Evolutionary conservation across 2,797 vertebrate species (phyloP).

Genomic region (Brachyrhaphis roseni): DNA sequence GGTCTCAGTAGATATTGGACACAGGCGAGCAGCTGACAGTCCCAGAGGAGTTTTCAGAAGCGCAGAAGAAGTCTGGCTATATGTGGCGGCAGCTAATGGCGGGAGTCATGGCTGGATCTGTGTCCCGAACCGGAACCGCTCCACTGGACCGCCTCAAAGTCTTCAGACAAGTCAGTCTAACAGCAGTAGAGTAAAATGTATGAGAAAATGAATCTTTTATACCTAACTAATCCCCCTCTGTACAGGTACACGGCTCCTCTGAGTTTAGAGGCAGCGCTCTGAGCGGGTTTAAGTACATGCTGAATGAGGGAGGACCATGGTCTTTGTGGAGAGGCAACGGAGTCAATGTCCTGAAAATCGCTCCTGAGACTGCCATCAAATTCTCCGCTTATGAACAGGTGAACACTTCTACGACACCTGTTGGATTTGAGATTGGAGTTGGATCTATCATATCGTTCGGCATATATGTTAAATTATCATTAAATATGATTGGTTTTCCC

Average conservation of each 20-base stretch:
- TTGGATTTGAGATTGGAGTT: neutral
- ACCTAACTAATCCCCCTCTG: constrained; percentile 2
- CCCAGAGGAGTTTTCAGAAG: constrained; percentile 95
- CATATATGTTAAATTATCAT: neutral
- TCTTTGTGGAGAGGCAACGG: constrained; percentile 91
- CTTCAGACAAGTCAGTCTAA: constrained; percentile 89
- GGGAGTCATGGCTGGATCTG: constrained; percentile 89
- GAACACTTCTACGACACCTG: neutral
- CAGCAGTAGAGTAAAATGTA: neutral
- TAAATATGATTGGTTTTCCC: neutral
- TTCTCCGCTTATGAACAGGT: constrained; percentile 91
- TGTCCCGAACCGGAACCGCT: constrained; percentile 93
- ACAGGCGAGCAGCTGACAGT: constrained; percentile 93
- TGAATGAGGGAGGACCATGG: constrained; percentile 80
- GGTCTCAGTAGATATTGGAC: constrained; percentile 88
- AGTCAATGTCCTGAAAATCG: constrained; percentile 90
- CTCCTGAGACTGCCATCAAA: constrained; percentile 90
- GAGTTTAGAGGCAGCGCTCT: constrained; percentile 78
- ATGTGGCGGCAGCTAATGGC: constrained; percentile 95
- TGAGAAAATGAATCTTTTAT: neutral
- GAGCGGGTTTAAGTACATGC: constrained; percentile 79
- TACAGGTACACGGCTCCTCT: constrained; percentile 77
- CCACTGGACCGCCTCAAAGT: constrained; percentile 96
- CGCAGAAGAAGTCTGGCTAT: constrained; percentile 91
- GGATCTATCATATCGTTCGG: neutral